phyloP scores from a whole-genome alignment of 2,797 vertebrate genomes.

The Avahi laniger region DNA sequence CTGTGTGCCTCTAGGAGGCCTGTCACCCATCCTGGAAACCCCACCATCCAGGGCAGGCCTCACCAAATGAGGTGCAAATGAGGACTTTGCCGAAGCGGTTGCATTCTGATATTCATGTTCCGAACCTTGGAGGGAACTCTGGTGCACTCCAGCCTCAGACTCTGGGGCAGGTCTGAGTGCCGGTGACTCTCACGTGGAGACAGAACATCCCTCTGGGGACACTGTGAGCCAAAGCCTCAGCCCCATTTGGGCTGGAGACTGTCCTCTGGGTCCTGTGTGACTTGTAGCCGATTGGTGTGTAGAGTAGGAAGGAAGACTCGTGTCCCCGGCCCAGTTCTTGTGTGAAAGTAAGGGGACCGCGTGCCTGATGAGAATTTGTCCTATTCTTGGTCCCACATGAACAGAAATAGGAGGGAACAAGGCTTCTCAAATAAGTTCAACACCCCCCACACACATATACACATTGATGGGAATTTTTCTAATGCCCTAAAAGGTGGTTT shows the following conservation, averaged over 20 bases:
- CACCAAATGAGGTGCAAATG: rapidly evolving
- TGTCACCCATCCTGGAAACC: background rate
- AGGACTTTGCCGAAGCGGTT: background rate
- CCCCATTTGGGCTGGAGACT: background rate
- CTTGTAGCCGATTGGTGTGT: background rate
- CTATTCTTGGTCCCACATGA: background rate
- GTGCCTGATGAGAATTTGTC: background rate
- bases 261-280: background rate
- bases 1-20: background rate
- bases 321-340: background rate
- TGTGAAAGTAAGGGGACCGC: background rate
- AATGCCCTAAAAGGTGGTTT: background rate
- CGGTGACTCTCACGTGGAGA: rapidly evolving
- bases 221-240: background rate
- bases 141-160: background rate
- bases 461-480: background rate
- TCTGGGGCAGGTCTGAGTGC: too few species aligned
- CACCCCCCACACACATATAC: background rate
- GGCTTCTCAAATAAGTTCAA: background rate
- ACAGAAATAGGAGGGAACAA: background rate
- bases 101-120: background rate
- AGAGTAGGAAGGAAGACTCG: background rate
- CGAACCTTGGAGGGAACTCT: background rate
- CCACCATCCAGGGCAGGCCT: background rate
- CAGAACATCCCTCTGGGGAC: background rate